Base-by-base conservation (phyloP, 2,113 vertebrate genomes). In the Phyllostomus discolor region DNA sequence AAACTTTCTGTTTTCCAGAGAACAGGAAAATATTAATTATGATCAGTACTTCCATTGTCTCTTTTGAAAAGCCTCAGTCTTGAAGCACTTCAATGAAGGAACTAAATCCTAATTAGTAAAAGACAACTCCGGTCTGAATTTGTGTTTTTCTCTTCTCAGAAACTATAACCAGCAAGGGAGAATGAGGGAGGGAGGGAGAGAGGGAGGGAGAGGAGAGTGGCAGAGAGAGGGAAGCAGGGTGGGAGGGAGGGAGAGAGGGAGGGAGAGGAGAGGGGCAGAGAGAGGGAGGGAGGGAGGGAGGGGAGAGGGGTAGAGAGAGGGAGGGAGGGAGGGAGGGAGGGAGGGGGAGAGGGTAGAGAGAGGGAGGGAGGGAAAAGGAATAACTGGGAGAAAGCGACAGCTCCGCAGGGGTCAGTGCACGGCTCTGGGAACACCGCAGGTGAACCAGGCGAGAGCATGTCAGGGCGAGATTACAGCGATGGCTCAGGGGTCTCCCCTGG, bases 71-170 rank as follows among this genome's bases (percentile, higher is more conserved):
- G 91, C 96, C 92, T 90, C 93, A 87, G 54, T 81, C 97, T 93
- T 1, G 0, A 94, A 7, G 80, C 91, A 78, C 43, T 95, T 88
- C 97, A 96, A 97, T 96, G 97, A 98, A 98, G 95, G 95, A 97
- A 96, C 98, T 96, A 97, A 98, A 97, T 97, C 97, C 96, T 98
- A 96, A 98, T 98, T 98, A 98, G 97, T 81, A 67, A 59, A 76
- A 92, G 72, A 95, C 41, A 97, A 96, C 84, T 78, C 90, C 31
- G 59, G 95, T 95, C 97, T 82, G 73, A 97, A 92, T 97, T 93
- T 67, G 86, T 82, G 73, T 90, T 97, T 82, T 96, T 95, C 67
- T 85, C 59, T 96, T 97, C 97, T 95, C 95, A 94, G 96, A 97
- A 89, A 96, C 97, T 96, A 94, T 67, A 96, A 95, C 94, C 78